Evolutionary conservation across 2,888 invertebrate genomes (phyloP).

Genomic region (Callinectes sapidus): DNA sequence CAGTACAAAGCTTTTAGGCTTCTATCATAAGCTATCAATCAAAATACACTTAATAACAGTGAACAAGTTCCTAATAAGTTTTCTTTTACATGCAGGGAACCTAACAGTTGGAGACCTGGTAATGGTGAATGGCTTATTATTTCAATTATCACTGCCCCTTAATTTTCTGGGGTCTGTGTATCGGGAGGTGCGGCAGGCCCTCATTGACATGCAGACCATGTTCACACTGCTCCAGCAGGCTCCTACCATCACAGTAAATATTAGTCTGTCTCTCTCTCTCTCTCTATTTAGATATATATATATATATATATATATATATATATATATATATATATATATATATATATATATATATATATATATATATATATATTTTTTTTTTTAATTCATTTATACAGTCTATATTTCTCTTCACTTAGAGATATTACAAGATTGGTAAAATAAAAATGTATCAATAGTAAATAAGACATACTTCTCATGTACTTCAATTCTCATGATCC

Average conservation of each 20-base stretch:
- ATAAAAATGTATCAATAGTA: neutral
- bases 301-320: neutral
- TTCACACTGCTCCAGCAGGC: slow-evolving; percentile 95
- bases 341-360: too few relatives aligned
- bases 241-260: slow-evolving; percentile 83
- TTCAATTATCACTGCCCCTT: slow-evolving; percentile 96
- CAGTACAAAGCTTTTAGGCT: too few relatives aligned
- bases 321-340: slow-evolving; percentile 14
- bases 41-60: too few relatives aligned
- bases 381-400: too few relatives aligned
- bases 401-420: neutral
- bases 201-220: slow-evolving; percentile 99
- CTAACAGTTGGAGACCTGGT: slow-evolving; percentile 99
- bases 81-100: slow-evolving; percentile 80
- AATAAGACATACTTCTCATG: neutral
- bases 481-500: neutral
- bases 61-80: neutral
- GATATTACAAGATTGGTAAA: slow-evolving; percentile 7
- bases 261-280: neutral
- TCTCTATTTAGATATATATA: too few relatives aligned
- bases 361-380: neutral
- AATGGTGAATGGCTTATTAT: slow-evolving; percentile 98
- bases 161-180: slow-evolving; percentile 99
- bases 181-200: slow-evolving; percentile 95
- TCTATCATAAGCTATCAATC: too few relatives aligned